phyloP scores from a whole-genome alignment of 2,113 vertebrate species.

The Meles meles region DNA sequence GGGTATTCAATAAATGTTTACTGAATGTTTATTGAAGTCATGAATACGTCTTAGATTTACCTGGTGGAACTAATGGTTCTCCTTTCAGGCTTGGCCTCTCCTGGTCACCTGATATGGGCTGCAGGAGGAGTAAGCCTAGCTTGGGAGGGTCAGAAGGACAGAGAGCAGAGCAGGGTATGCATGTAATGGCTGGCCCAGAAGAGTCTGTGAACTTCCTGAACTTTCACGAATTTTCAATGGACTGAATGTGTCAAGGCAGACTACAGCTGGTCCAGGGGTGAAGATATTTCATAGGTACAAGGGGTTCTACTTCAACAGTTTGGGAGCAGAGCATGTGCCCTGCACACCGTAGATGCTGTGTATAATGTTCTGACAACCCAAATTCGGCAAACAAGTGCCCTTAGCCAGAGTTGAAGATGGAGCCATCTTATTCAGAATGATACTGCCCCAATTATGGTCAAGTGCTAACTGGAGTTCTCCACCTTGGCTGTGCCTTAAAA shows the following conservation, averaged over 20 bases:
- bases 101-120: background rate
- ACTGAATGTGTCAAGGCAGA: background rate
- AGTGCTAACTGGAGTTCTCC: background rate
- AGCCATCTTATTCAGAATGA: background rate
- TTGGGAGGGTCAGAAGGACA: background rate
- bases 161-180: background rate
- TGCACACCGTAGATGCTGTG: background rate
- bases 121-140: background rate
- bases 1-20: background rate
- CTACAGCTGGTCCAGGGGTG: background rate
- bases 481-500: background rate
- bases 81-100: background rate
- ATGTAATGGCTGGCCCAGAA: background rate
- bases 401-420: background rate
- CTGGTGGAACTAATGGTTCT: background rate
- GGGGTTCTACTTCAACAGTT: background rate
- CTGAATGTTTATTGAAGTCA: background rate
- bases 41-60: background rate
- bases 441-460: background rate
- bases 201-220: background rate
- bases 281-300: background rate
- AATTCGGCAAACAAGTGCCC: background rate
- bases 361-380: background rate
- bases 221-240: background rate
- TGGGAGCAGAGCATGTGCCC: background rate